Evolutionary conservation across 2,888 invertebrate genomes (phyloP).

Genomic region (Pyrgus malvae): DNA sequence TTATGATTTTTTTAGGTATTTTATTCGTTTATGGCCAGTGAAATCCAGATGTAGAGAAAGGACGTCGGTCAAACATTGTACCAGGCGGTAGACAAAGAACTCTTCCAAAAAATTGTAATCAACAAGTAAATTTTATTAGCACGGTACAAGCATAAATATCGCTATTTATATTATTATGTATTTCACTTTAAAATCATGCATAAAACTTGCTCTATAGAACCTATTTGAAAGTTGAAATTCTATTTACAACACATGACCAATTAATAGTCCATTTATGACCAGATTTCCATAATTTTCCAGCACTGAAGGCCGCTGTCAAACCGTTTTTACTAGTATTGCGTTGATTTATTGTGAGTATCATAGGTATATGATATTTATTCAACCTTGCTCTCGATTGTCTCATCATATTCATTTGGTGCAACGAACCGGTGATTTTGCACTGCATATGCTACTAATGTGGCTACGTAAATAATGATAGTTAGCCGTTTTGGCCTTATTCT

Average conservation of each 20-base stretch:
- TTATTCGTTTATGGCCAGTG: too few species aligned
- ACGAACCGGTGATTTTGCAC: slow-evolving; percentile 50
- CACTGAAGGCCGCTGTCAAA: slow-evolving; percentile 39
- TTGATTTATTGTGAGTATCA: slow-evolving; percentile 4
- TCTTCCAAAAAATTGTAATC: too few species aligned
- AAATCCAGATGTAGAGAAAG: too few species aligned
- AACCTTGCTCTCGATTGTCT: slow-evolving; percentile 71
- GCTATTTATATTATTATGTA: too few species aligned
- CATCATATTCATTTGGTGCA: slow-evolving; percentile 57
- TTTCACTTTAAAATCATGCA: too few species aligned
- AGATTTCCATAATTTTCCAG: slow-evolving; percentile 39
- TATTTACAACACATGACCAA: neutral
- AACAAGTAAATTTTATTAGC: too few species aligned
- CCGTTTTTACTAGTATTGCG: slow-evolving; percentile 4
- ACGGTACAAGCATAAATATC: too few species aligned
- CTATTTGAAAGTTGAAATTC: neutral
- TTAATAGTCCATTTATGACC: neutral
- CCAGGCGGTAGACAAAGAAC: too few species aligned
- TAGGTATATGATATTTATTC: slow-evolving; percentile 35
- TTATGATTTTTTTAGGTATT: too few species aligned
- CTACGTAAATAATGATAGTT: neutral
- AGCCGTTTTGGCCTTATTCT: neutral
- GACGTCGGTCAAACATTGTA: too few species aligned
- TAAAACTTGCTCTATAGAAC: too few species aligned
- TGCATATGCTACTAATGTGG: slow-evolving; percentile 13